Evolutionary conservation across 2,797 vertebrate genomes (phyloP).

Genomic region (Chanos chanos): DNA sequence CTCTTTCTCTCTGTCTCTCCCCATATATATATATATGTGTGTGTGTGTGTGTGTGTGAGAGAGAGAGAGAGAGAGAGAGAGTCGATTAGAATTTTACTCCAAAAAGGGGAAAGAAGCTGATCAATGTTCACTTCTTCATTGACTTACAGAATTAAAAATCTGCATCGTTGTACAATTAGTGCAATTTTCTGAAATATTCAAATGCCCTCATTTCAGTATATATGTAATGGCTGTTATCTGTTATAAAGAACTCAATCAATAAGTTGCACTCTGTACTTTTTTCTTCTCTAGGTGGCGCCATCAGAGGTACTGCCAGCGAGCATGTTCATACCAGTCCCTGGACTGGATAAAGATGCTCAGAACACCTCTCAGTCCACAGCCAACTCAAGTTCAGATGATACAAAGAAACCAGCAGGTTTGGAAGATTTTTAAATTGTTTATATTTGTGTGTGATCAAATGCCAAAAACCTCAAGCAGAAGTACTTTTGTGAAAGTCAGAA

Average conservation of each 20-base stretch:
- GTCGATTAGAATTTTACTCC: no score
- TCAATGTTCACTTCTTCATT: no score
- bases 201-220: no score
- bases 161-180: no score
- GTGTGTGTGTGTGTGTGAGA: conserved; percentile 22
- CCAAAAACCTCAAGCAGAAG: not conserved
- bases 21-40: conserved; percentile 40
- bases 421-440: conserved; percentile 10
- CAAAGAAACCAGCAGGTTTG: conserved; percentile 86
- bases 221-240: conserved; percentile 6
- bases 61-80: conserved; percentile 7
- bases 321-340: conserved; percentile 89
- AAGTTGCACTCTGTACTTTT: conserved; percentile 48
- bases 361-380: conserved; percentile 59
- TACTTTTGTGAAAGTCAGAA: not conserved
- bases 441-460: not conserved
- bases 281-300: conserved; percentile 84
- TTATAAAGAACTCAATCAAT: conserved; percentile 40
- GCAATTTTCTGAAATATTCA: no score
- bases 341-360: conserved; percentile 81
- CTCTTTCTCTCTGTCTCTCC: no score
- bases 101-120: no score
- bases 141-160: no score
- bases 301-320: conserved; percentile 94
- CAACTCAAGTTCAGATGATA: conserved; percentile 75